A percentile compares a stretch with the other conserved stretches of the same genome.
Conservation (phyloP, 2,797 vertebrate species). For the Enteromius trimaculatus region DNA sequence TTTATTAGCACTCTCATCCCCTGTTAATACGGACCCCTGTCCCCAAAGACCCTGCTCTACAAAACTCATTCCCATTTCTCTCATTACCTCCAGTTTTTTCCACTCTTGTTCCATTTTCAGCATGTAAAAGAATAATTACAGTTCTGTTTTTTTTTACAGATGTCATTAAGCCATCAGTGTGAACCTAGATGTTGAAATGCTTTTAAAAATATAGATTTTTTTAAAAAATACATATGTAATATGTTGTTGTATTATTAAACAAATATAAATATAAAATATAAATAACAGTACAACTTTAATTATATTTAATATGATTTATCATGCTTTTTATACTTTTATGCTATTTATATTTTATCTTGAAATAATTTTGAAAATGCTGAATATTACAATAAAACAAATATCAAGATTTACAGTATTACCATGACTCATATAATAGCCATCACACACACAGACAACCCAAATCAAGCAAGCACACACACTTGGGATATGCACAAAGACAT, state of each 20-base stretch:
- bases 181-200: background rate
- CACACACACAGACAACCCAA: constrained; percentile 9
- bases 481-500: constrained; percentile 26
- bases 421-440: background rate
- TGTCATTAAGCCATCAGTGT: background rate
- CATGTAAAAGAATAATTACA: constrained; percentile 7
- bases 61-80: constrained; percentile 16
- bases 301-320: background rate
- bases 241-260: background rate
- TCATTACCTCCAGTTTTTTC: background rate
- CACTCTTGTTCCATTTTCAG: background rate
- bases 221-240: background rate
- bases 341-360: background rate
- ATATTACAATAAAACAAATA: background rate
- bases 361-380: background rate
- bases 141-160: background rate
- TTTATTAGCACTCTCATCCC: constrained; percentile 97
- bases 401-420: background rate
- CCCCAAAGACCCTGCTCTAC: constrained; percentile 42
- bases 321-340: background rate
- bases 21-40: constrained; percentile 89
- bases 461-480: constrained; percentile 12
- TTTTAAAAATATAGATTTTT: background rate
- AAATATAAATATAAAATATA: background rate
- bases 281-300: background rate